These are phyloP conservation scores for Leistus spinibarbis DNA, from an alignment of 2,888 invertebrate species.

Conservation along the genomic window DNA sequence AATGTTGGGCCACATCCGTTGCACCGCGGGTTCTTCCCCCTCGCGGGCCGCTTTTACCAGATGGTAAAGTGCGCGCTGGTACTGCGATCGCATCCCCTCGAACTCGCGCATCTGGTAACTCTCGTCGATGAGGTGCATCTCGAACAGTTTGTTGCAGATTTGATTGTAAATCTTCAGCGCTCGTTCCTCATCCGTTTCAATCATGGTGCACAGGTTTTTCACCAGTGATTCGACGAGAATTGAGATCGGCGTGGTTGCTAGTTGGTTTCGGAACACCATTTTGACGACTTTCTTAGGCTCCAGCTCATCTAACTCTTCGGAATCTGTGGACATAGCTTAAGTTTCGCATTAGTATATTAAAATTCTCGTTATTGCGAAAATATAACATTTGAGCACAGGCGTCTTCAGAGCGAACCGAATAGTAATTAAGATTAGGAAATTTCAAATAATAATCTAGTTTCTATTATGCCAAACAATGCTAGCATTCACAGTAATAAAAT, in stretches of 20 bases:
- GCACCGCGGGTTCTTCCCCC: conserved; percentile 60
- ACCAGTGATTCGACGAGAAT: conserved; percentile 73
- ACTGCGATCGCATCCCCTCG: conserved; percentile 71
- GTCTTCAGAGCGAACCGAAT: too few species aligned
- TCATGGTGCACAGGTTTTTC: conserved; percentile 68
- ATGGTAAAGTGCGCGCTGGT: conserved; percentile 69
- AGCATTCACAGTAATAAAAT: neutral
- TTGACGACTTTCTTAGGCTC: conserved; percentile 23
- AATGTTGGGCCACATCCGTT: conserved; percentile 62
- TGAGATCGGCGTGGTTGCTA: conserved; percentile 64
- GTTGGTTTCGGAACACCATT: conserved; percentile 31
- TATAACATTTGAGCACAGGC: too few species aligned
- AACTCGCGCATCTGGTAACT: conserved; percentile 73
- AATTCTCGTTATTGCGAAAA: too few species aligned
- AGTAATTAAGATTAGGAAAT: conserved; percentile 1
- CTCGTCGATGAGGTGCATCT: conserved; percentile 72
- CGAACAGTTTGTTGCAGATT: conserved; percentile 70
- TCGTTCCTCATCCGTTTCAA: conserved; percentile 65
- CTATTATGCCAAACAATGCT: too few species aligned
- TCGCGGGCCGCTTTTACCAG: conserved; percentile 66
- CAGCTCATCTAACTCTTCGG: conserved; percentile 5
- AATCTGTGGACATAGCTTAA: conserved; percentile 25
- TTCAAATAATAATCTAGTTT: too few species aligned
- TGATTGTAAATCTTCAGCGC: conserved; percentile 68
- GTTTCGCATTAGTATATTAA: neutral